phyloP scores from a whole-genome alignment of 92 coral and sea anemone genomes.

The Virgularia gustaviana region DNA sequence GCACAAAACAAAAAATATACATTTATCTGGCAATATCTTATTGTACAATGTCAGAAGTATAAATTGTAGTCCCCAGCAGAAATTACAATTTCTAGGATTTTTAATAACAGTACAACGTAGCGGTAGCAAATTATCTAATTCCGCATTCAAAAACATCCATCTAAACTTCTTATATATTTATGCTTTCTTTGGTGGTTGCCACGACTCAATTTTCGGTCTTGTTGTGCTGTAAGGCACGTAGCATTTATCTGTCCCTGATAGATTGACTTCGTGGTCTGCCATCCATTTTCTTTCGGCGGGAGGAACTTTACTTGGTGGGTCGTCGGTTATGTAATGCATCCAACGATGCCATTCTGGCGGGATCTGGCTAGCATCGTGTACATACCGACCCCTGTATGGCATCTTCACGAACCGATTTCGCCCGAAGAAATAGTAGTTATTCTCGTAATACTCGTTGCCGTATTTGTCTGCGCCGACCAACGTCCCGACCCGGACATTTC shows the following conservation, averaged over 20 bases:
- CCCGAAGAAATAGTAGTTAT: slow-evolving; percentile 71
- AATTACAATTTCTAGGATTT: too few relatives aligned
- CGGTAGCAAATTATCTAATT: too few relatives aligned
- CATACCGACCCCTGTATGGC: slow-evolving; percentile 72
- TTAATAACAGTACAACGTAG: too few relatives aligned
- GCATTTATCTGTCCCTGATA: slow-evolving; percentile 74
- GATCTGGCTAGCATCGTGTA: slow-evolving; percentile 78
- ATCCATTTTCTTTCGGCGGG: slow-evolving; percentile 80
- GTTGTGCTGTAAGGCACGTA: slow-evolving; percentile 98
- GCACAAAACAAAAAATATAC: too few relatives aligned
- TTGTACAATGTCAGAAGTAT: too few relatives aligned
- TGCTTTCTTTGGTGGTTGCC: slow-evolving; percentile 76
- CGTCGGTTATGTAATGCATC: slow-evolving; percentile 92
- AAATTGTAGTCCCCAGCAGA: too few relatives aligned
- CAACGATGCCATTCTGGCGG: slow-evolving; percentile 99
- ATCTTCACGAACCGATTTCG: slow-evolving; percentile 86
- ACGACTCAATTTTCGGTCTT: slow-evolving; percentile 85
- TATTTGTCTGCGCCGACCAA: slow-evolving; percentile 84
- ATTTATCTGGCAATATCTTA: too few relatives aligned
- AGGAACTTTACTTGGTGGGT: slow-evolving; percentile 79
- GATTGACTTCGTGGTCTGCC: slow-evolving; percentile 61
- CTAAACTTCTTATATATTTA: too few relatives aligned
- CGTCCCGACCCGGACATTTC: slow-evolving; percentile 71
- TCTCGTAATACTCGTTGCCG: slow-evolving; percentile 90
- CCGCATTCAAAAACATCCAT: too few relatives aligned